phyloP scores from a whole-genome alignment of 2,888 invertebrate species.

The Caenorhabditis sp. region DNA sequence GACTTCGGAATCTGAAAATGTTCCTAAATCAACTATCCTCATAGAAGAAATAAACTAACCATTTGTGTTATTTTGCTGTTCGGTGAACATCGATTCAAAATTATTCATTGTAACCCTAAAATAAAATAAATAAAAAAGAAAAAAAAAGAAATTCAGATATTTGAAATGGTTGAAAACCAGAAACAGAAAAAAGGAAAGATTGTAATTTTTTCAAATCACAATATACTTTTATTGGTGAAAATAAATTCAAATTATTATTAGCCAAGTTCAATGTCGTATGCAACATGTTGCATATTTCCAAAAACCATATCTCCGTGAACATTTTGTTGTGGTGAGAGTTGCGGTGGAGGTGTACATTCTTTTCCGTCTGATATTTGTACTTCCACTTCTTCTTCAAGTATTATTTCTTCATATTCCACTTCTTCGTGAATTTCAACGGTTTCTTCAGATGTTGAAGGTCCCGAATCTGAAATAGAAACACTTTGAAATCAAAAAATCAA shows the following conservation, averaged over 20 bases:
- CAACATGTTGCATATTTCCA: constrained; percentile 29
- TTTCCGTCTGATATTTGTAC: neutral
- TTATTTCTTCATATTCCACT: neutral
- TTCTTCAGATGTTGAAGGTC: neutral
- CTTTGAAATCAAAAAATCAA: too few relatives aligned
- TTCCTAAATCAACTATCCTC: neutral
- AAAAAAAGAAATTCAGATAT: neutral
- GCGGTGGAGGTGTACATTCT: neutral
- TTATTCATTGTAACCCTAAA: neutral
- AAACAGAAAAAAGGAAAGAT: neutral
- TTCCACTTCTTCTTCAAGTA: neutral
- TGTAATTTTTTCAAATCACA: neutral
- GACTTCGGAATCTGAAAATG: neutral
- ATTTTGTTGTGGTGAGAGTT: neutral
- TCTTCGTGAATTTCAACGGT: neutral
- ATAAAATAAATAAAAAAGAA: neutral
- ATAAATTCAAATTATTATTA: neutral
- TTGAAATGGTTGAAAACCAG: neutral
- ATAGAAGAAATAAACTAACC: neutral
- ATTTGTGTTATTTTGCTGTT: neutral
- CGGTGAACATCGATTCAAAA: neutral
- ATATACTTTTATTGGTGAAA: neutral
- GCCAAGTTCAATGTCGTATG: constrained; percentile 26
- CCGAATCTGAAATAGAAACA: neutral
- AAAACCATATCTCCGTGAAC: constrained; percentile 17